phyloP scores from a whole-genome alignment of 2,888 invertebrate species.

The Nesidiocoris tenuis region DNA sequence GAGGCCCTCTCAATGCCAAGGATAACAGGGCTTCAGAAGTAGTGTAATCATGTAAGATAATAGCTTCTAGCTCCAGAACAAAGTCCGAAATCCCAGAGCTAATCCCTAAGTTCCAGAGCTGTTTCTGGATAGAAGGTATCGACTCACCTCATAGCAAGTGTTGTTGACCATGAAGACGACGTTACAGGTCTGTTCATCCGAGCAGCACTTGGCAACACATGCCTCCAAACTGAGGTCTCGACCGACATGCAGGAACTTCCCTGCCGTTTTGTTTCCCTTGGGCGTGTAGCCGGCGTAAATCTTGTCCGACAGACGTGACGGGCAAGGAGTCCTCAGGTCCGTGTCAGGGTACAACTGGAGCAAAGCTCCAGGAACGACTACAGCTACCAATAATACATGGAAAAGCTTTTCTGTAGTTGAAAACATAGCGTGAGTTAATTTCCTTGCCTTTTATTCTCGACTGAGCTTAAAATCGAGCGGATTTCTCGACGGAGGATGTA shows the following conservation, averaged over 20 bases:
- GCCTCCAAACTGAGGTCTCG: slow-evolving; percentile 56
- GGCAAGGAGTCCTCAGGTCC: slow-evolving; percentile 15
- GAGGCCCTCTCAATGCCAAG: no score
- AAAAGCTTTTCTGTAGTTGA: no score
- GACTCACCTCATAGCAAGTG: slow-evolving; percentile 73
- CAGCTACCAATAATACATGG: no score
- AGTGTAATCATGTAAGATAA: no score
- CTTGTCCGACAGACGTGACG: slow-evolving; percentile 18
- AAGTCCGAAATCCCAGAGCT: no score
- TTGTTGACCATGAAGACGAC: slow-evolving; percentile 74
- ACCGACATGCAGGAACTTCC: slow-evolving; percentile 49
- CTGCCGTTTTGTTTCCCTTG: slow-evolving; percentile 51
- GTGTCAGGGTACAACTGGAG: slow-evolving; percentile 14
- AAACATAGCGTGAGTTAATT: no score
- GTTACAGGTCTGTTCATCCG: slow-evolving; percentile 68
- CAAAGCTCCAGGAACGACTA: background rate
- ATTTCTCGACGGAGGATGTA: background rate
- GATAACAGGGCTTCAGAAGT: no score
- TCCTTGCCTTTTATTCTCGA: background rate
- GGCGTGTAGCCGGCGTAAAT: slow-evolving; percentile 46
- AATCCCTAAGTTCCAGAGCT: no score
- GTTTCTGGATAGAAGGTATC: no score
- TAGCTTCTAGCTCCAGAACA: no score
- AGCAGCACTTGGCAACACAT: slow-evolving; percentile 56
- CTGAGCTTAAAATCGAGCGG: background rate